A percentile compares a stretch with the other conserved stretches of the same genome.
These are phyloP conservation scores for Cinclus cinclus DNA, from an alignment of 2,113 vertebrate genomes.

Conservation along the genomic window DNA sequence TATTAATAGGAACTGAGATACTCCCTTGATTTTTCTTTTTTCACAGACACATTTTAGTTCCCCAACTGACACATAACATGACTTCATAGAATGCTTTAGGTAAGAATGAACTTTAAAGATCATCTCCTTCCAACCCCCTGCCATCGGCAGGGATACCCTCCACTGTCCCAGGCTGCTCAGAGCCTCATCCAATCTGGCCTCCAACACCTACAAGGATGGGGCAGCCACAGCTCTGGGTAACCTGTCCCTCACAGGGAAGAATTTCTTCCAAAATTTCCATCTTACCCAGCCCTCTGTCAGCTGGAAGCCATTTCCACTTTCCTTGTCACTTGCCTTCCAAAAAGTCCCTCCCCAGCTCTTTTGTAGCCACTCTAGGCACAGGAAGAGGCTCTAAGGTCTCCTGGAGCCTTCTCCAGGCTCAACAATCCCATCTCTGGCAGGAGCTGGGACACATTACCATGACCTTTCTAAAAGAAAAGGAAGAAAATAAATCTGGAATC, in stretches of 20 bases:
- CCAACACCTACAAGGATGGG: neutral
- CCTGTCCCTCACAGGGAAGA: neutral
- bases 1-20: neutral
- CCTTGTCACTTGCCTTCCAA: neutral
- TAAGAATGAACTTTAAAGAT: neutral
- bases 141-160: no score
- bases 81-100: neutral
- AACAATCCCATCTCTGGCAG: neutral
- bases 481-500: neutral
- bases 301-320: neutral
- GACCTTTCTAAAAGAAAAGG: neutral
- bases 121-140: accelerated
- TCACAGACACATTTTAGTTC: neutral
- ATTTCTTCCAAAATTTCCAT: neutral
- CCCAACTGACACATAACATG: neutral
- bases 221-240: neutral
- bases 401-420: neutral
- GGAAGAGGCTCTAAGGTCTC: neutral
- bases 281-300: neutral
- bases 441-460: neutral
- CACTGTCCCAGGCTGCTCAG: neutral
- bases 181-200: neutral
- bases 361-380: neutral
- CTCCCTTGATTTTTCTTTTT: neutral
- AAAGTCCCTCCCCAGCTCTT: neutral